Base-by-base conservation (phyloP, 2,113 vertebrate species). In the Cyprinodon tularosa region DNA sequence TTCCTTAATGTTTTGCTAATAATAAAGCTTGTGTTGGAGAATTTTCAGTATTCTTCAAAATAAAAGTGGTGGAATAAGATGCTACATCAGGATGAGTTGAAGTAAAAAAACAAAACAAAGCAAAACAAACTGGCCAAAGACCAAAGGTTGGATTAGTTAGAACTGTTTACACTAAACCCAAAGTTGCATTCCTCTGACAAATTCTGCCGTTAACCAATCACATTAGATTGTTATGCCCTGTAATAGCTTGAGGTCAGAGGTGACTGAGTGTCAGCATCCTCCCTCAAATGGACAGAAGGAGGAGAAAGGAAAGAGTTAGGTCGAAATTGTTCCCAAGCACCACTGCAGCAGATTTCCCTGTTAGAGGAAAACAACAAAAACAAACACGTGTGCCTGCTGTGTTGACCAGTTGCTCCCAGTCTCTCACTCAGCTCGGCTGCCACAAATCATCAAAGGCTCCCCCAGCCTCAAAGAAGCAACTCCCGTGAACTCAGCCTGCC, bases 381-480 rank as follows among this genome's bases (percentile, higher is more conserved):
- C 29, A 29, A 29, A 29, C 72, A 71, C 85, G 87, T 78, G 65
- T 11, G 66, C 81, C 81, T 68, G 78, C 82, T 77, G 81, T 50
- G 82, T 72, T 80, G 76, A 85, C 82, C 78, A 71, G 81, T 80
- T 72, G 84, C 66, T 77, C 76, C 47, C n/a, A 17, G 36, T 76
- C 68, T 44, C 71, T 72, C 40, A 10, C 6, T 20, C 39, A 69
- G 29, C 74, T 78, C 67, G 4, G 44, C 59, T 22, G 61, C 82
- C 78, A 79, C 89, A 90, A 91, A 90, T 90, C 85, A 71, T n/a
- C 77, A 78, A 72, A 85, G 65, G 71, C 70, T 78, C 66, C 66
- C 29, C 36, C 45, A 66, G 70, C 66, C 80, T 59, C 71, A 72
- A 80, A 70, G 47, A 29, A 45, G 81, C 76, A 75, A 77, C 85